Percentiles rank a stretch among this genome's conserved stretches.
These are phyloP conservation scores for Gila robusta DNA, from an alignment of 2,797 vertebrate species.

Conservation along the genomic window DNA sequence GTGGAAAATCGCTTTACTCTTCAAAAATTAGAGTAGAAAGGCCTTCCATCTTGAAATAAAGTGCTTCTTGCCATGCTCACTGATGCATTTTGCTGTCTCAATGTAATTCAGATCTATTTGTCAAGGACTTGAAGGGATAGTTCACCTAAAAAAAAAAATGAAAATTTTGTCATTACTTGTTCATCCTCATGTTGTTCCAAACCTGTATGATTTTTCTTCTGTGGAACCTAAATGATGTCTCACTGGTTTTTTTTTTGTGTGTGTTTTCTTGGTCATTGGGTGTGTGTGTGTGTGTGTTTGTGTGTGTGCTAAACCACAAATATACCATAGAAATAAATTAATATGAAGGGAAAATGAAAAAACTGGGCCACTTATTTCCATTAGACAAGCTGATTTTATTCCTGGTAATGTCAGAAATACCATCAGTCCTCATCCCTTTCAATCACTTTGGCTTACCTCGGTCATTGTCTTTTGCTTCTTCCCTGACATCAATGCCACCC, in stretches of 20 bases:
- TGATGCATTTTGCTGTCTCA: background rate
- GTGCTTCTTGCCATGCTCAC: background rate
- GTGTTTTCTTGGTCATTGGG: too few species aligned
- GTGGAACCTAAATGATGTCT: background rate
- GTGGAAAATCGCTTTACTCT: constrained; percentile 5
- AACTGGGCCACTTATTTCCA: background rate
- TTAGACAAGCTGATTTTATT: background rate
- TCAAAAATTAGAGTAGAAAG: background rate
- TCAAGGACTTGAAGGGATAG: background rate
- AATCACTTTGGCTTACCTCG: background rate
- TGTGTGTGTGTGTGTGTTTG: too few species aligned
- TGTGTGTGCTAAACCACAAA: background rate
- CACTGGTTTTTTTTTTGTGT: too few species aligned
- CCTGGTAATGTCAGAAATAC: background rate
- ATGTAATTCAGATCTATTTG: background rate
- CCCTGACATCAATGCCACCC: background rate
- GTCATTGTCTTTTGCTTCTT: background rate
- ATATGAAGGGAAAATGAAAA: background rate
- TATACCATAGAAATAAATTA: background rate
- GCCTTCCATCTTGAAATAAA: background rate
- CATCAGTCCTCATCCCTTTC: background rate
- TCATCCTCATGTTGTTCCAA: background rate
- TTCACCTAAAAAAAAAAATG: background rate
- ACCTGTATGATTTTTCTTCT: background rate
- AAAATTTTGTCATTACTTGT: background rate